A percentile compares a stretch with the other conserved stretches of the same genome.
Conservation (phyloP, 2,888 invertebrate genomes). For the Herminia tarsipennalis region DNA sequence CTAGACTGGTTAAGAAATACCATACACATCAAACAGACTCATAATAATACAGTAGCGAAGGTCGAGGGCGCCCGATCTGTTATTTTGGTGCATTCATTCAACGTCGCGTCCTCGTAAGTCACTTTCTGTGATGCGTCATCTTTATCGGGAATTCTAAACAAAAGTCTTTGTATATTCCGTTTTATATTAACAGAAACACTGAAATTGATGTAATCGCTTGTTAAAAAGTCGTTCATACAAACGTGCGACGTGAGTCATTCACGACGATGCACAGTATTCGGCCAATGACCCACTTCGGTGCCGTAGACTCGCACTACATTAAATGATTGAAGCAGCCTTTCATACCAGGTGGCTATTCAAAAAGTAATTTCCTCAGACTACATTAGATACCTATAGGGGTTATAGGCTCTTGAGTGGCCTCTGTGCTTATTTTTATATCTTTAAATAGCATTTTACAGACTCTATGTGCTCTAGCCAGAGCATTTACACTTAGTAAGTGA, state of each 20-base stretch:
- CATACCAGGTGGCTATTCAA: slow-evolving; percentile 24
- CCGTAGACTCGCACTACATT: slow-evolving; percentile 49
- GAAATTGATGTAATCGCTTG: slow-evolving; percentile 56
- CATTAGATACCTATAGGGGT: neutral
- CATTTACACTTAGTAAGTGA: no score
- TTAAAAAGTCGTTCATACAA: slow-evolving; percentile 62
- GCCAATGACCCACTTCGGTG: slow-evolving; percentile 79
- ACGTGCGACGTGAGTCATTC: slow-evolving; percentile 70
- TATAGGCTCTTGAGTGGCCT: no score
- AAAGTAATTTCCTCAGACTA: slow-evolving; percentile 11
- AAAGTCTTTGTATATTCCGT: slow-evolving; percentile 24
- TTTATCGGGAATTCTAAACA: slow-evolving; percentile 39
- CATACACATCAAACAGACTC: slow-evolving; percentile 48
- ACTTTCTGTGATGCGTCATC: slow-evolving; percentile 59
- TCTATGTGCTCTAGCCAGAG: no score
- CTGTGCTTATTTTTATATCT: no score
- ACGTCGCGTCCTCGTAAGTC: slow-evolving; percentile 59
- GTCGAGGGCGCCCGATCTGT: slow-evolving; percentile 67
- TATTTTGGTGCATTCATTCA: slow-evolving; percentile 78
- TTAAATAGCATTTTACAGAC: neutral
- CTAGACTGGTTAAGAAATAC: slow-evolving; percentile 20
- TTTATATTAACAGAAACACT: slow-evolving; percentile 37
- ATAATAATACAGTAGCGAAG: slow-evolving; percentile 56
- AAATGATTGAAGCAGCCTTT: slow-evolving; percentile 29
- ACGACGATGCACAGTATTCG: slow-evolving; percentile 70